Conservation (phyloP, 2,797 vertebrate species). For the Fistularia commersonii region DNA sequence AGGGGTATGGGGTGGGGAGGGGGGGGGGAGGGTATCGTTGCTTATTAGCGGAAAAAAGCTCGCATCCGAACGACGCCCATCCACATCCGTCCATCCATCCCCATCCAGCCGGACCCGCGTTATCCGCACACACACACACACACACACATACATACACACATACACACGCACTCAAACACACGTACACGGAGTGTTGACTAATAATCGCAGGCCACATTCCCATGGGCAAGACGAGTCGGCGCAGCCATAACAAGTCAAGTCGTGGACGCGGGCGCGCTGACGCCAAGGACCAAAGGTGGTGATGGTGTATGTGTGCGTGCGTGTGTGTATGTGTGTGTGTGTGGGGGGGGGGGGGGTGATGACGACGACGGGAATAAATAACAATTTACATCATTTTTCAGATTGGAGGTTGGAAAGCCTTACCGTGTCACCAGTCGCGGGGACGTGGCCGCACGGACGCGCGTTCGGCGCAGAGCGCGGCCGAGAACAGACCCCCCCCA, state of each 20-base stretch:
- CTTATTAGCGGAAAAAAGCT: constrained; percentile 43
- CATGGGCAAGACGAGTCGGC: constrained; percentile 58
- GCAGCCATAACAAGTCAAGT: no score
- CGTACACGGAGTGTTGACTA: not conserved
- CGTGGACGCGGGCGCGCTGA: no score
- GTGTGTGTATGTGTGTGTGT: no score
- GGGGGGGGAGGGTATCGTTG: constrained; percentile 28
- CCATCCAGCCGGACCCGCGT: constrained; percentile 31
- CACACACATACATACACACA: no score
- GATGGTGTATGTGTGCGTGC: no score
- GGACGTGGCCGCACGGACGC: constrained; percentile 31
- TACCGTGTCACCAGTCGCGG: constrained; percentile 68
- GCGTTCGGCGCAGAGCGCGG: constrained; percentile 59
- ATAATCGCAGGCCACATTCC: constrained; percentile 67
- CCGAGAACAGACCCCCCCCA: not conserved
- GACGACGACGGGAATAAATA: no score
- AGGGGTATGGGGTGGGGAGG: no score
- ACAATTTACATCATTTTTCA: no score
- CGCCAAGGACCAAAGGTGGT: no score
- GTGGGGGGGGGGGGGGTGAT: no score
- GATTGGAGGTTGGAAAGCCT: constrained; percentile 34
- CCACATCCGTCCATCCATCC: constrained; percentile 9
- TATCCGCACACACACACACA: no score
- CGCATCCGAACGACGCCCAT: constrained; percentile 66
- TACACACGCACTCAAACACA: no score